phyloP scores from a whole-genome alignment of 2,113 vertebrate species.

The Gnathonemus longibarbis region DNA sequence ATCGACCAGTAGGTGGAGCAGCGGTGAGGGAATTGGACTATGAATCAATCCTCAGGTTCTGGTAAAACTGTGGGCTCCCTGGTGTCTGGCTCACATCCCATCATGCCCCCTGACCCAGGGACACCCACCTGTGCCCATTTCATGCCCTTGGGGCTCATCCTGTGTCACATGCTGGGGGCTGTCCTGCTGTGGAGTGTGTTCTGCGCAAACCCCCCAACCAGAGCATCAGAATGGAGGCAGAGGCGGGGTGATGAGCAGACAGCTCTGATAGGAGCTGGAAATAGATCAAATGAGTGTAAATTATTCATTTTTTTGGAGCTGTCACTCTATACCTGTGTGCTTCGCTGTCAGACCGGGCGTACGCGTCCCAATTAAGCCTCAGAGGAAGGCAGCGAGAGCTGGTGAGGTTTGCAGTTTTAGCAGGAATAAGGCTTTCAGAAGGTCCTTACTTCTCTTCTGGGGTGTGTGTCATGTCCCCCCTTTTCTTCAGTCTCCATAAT shows the following conservation, averaged over 20 bases:
- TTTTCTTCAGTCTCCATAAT: neutral
- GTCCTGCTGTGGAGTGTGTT: neutral
- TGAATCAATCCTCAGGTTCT: neutral
- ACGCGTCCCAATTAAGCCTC: neutral
- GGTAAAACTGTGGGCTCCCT: neutral
- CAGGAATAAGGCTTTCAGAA: neutral
- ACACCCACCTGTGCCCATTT: neutral
- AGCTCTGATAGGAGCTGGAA: slow-evolving; percentile 9
- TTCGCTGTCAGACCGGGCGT: neutral
- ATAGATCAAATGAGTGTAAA: slow-evolving; percentile 25
- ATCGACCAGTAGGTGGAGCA: neutral
- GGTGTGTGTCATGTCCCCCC: neutral
- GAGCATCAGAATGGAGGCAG: neutral
- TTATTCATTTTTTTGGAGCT: neutral
- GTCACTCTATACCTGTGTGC: neutral
- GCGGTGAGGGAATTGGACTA: neutral
- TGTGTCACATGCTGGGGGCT: neutral
- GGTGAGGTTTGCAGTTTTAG: neutral
- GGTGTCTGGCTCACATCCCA: neutral
- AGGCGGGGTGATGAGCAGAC: neutral
- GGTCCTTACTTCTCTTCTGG: neutral
- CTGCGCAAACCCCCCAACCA: neutral
- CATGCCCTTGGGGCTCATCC: neutral
- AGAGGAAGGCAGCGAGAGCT: neutral
- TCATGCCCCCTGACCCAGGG: neutral